A percentile compares a stretch with the other conserved stretches of the same genome.
Evolutionary conservation across 2,888 invertebrate genomes (phyloP).

Genomic region (Silvanus unidentatus): DNA sequence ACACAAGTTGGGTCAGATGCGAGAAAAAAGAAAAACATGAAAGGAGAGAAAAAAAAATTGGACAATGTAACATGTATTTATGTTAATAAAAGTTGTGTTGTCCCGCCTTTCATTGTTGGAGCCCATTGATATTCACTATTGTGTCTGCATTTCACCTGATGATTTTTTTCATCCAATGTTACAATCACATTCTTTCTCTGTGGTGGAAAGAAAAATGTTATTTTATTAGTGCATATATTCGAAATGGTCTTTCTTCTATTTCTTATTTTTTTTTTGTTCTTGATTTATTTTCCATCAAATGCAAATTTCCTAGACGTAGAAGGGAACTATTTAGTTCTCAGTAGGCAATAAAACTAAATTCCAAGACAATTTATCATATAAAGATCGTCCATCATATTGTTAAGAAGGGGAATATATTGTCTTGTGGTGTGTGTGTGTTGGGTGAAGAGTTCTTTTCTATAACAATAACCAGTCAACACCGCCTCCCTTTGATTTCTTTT

Average conservation of each 20-base stretch:
- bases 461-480: conserved; percentile 35
- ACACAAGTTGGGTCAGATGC: too few relatives aligned
- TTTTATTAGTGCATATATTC: too few relatives aligned
- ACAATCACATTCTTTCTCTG: too few relatives aligned
- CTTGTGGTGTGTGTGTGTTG: not conserved
- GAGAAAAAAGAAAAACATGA: too few relatives aligned
- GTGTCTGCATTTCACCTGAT: conserved; percentile 30
- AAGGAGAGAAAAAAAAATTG: not conserved
- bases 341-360: conserved; percentile 27
- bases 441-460: conserved; percentile 16
- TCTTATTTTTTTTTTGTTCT: too few relatives aligned
- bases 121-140: conserved; percentile 40
- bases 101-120: conserved; percentile 39
- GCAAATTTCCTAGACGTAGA: too few relatives aligned
- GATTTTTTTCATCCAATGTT: conserved; percentile 20
- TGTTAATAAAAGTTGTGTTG: conserved; percentile 35
- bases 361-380: conserved; percentile 34
- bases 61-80: conserved; percentile 39
- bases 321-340: too few relatives aligned
- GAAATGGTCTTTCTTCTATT: too few relatives aligned
- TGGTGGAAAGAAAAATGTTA: too few relatives aligned
- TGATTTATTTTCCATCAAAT: too few relatives aligned
- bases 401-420: not conserved
- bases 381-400: conserved; percentile 29
- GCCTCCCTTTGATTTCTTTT: conserved; percentile 31